These are phyloP conservation scores for Acheta domesticus DNA, from an alignment of 2,888 invertebrate species.

Conservation along the genomic window DNA sequence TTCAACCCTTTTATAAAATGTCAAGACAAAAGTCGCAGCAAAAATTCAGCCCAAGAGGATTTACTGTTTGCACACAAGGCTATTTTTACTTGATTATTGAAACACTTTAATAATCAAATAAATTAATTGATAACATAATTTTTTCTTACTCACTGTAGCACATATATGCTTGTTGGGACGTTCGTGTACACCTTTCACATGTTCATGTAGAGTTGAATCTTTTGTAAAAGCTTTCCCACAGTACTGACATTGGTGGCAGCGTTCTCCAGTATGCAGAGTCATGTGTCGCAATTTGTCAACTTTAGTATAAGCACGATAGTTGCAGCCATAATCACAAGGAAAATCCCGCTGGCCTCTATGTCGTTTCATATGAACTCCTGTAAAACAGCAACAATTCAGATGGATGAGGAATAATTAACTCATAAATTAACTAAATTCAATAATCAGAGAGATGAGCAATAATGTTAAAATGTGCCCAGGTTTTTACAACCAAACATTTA, in stretches of 20 bases:
- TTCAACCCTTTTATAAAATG: no score
- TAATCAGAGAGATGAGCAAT: no score
- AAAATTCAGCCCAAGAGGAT: no score
- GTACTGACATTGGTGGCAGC: slow-evolving; percentile 36
- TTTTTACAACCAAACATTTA: no score
- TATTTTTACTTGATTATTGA: no score
- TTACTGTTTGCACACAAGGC: no score
- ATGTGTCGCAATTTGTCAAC: slow-evolving; percentile 35
- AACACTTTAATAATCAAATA: neutral
- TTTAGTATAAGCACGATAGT: slow-evolving; percentile 36
- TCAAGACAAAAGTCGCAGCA: no score
- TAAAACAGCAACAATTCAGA: neutral
- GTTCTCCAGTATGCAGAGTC: slow-evolving; percentile 36
- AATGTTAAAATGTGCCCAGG: no score
- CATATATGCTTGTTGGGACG: slow-evolving; percentile 32
- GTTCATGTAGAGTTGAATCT: slow-evolving; percentile 35
- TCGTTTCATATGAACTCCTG: slow-evolving; percentile 37
- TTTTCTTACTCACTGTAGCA: slow-evolving; percentile 30
- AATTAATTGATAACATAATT: neutral
- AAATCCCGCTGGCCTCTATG: slow-evolving; percentile 35
- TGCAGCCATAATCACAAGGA: slow-evolving; percentile 34
- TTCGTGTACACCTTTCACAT: slow-evolving; percentile 36
- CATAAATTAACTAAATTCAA: no score
- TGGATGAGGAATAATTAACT: no score
- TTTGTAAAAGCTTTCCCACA: slow-evolving; percentile 38